Conservation (phyloP, 2,797 vertebrate species). For the Pteropus rufus region DNA sequence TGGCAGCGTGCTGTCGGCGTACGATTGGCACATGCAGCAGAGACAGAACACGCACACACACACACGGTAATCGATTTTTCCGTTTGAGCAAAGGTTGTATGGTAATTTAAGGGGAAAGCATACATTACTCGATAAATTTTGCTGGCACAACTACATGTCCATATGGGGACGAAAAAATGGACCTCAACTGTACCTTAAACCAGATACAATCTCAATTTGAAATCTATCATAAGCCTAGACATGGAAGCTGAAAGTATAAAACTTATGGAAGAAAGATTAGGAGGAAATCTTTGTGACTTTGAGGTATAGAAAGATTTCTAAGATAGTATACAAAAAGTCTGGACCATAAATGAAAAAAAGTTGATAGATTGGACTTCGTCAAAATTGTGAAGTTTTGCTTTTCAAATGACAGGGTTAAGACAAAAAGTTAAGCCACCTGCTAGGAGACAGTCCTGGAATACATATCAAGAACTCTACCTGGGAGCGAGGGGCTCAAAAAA, state of each 20-base stretch:
- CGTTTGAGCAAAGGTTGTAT: background rate
- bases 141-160: too few species aligned
- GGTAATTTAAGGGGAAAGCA: background rate
- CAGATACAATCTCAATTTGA: background rate
- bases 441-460: background rate
- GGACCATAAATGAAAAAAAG: background rate
- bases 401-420: background rate
- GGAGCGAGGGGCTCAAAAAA: background rate
- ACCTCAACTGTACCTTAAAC: background rate
- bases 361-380: background rate
- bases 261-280: background rate
- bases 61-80: background rate
- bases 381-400: background rate
- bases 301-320: background rate
- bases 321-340: background rate
- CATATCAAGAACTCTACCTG: background rate
- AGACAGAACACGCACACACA: background rate
- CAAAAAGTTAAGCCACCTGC: background rate
- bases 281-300: background rate
- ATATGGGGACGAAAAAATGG: background rate
- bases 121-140: background rate
- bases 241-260: background rate
- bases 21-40: fast-evolving
- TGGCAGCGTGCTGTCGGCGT: background rate
- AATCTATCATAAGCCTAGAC: background rate